These are phyloP conservation scores for Myotis lucifugus DNA, from an alignment of 2,113 vertebrate genomes.

Conservation along the genomic window DNA sequence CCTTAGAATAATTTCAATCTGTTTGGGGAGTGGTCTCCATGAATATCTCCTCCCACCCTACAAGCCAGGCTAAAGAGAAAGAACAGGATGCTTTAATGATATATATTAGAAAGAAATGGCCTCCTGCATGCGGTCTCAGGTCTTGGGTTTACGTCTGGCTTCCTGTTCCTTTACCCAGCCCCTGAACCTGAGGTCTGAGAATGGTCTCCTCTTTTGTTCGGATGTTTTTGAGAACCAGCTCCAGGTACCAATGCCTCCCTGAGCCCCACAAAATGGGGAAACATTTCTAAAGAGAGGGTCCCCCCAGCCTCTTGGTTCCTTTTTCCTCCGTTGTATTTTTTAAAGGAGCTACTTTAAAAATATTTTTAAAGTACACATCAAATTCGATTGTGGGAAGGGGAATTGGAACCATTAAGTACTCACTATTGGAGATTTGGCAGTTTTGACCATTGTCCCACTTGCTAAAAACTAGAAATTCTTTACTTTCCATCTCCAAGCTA, in stretches of 20 bases:
- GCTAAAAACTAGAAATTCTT: slow-evolving; percentile 21
- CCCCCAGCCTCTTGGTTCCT: background rate
- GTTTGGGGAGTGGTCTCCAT: background rate
- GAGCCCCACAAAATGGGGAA: background rate
- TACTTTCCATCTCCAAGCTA: background rate
- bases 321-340: background rate
- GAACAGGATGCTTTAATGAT: background rate
- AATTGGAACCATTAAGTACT: background rate
- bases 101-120: background rate
- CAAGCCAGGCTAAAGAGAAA: background rate
- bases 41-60: background rate
- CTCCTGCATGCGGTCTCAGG: background rate
- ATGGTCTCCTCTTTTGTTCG: slow-evolving; percentile 64
- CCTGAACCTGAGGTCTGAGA: background rate
- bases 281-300: background rate
- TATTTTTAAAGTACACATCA: background rate
- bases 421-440: background rate
- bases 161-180: slow-evolving; percentile 35
- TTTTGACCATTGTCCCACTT: slow-evolving; percentile 43
- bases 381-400: slow-evolving; percentile 13
- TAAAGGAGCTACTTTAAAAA: background rate
- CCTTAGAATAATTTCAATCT: slow-evolving; percentile 56
- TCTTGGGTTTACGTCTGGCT: slow-evolving; percentile 32
- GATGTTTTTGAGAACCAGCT: slow-evolving; percentile 36
- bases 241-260: background rate